Conservation (phyloP, 2,888 invertebrate species). For the Cheilosia impressa region DNA sequence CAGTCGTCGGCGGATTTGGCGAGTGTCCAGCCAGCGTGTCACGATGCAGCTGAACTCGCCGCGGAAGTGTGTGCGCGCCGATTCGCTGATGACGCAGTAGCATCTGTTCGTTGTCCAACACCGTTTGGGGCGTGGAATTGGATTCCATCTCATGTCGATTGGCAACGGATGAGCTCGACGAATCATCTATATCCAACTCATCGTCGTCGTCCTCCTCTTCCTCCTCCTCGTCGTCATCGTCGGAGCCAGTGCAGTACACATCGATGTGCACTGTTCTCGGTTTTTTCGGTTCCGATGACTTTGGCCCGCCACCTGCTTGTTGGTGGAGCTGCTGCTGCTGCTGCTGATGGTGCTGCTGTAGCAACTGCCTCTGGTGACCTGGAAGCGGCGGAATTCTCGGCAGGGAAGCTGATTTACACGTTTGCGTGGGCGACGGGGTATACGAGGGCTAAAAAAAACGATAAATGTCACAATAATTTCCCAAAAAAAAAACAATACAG, state of each 20-base stretch:
- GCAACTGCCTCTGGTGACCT: constrained; percentile 69
- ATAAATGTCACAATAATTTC: neutral
- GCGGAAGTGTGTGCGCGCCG: constrained; percentile 84
- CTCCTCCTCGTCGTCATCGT: constrained; percentile 79
- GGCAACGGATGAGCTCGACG: constrained; percentile 79
- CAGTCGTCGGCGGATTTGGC: constrained; percentile 53
- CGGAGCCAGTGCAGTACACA: constrained; percentile 89
- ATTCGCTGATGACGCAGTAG: constrained; percentile 85
- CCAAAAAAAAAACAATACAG: neutral
- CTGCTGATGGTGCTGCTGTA: constrained; percentile 69
- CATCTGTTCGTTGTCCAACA: constrained; percentile 87
- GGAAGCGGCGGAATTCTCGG: constrained; percentile 79
- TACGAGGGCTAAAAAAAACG: constrained; percentile 75
- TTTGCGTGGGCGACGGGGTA: constrained; percentile 77
- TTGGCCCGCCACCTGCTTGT: constrained; percentile 75
- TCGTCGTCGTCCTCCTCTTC: constrained; percentile 82
- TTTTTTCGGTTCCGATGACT: constrained; percentile 80
- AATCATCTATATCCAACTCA: constrained; percentile 77
- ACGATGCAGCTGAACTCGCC: constrained; percentile 78
- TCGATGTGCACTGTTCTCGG: constrained; percentile 90
- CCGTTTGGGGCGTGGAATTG: constrained; percentile 86
- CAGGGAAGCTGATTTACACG: constrained; percentile 81
- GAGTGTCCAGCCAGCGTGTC: constrained; percentile 45
- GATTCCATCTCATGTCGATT: constrained; percentile 82
- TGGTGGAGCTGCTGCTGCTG: constrained; percentile 63